Evolutionary conservation across 2,113 vertebrate species (phyloP), one percentile per base, ranked within the genome.

Genomic region (Hippopotamus amphibius): DNA sequence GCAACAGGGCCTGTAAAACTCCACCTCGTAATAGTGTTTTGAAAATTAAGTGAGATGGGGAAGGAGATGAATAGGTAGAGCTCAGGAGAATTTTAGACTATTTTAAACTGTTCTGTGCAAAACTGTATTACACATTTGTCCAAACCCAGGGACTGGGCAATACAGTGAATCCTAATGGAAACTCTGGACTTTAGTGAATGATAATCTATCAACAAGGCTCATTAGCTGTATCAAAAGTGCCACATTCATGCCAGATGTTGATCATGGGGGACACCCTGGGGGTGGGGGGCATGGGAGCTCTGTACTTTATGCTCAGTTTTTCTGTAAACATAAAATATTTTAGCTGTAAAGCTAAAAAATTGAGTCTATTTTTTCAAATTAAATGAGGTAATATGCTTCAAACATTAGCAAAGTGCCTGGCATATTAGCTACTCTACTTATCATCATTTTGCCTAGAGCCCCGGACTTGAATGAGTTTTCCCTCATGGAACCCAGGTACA

Each of bases 321-420:
- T 84, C 85, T 63, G 19, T n/a, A 69, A 88, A 88, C 28, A 69
- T 69, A 41, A 69, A 95, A 63, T 37, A 37, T 37, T 37, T 37
- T 37, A 37, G 37, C 37, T 37, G 37, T 37, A 37, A 37, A 37
- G 37, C 37, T 50, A n/a, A 68, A 59, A 71, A n/a, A 50, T 30
- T 46, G 61, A 69, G 12, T 53, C 6, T 72, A 5, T n/a, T 43
- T 92, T 76, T 37, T 10, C 6, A 55, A 69, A 33, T 59, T 12
- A 61, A 43, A 21, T 3, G 59, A 68, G 50, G 41, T 15, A 77
- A 77, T n/a, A 16, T 12, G 5, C 3, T 28, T 41, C 30, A 55
- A 16, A 3, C 43, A 26, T 48, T 28, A 59, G 15, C 7, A n/a
- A 10, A 17, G 26, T 7, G 6, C 48, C 43, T 10, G 68, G 33